These are phyloP conservation scores for Gallirallus australis DNA, from an alignment of 2,797 vertebrate genomes.

Conservation along the genomic window DNA sequence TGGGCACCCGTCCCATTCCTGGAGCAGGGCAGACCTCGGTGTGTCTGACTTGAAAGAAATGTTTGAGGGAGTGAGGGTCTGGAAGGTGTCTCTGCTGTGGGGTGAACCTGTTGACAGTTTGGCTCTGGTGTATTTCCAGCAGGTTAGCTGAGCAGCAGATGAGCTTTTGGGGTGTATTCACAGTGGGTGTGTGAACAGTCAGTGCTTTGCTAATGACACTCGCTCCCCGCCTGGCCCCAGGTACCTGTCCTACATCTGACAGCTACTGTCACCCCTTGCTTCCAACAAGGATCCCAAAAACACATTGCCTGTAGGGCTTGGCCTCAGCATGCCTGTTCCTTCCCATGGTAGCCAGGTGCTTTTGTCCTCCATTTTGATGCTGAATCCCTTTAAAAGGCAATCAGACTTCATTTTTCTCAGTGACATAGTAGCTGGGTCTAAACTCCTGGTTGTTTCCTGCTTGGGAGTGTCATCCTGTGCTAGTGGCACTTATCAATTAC, in stretches of 20 bases:
- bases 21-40: neutral
- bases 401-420: neutral
- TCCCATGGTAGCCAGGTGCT: accelerated
- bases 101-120: neutral
- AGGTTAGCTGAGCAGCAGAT: neutral
- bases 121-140: accelerated
- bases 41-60: neutral
- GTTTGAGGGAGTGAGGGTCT: accelerated
- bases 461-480: neutral
- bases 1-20: neutral
- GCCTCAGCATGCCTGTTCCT: neutral
- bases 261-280: neutral
- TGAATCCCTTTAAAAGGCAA: neutral
- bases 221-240: accelerated
- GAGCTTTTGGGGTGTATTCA: neutral
- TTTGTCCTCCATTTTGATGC: neutral
- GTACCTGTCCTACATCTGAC: neutral
- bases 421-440: neutral
- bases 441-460: neutral
- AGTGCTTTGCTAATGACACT: neutral
- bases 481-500: neutral
- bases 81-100: accelerated
- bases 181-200: neutral
- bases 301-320: accelerated
- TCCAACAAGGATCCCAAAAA: neutral